Percentiles rank a stretch among this genome's conserved stretches.
phyloP scores from a whole-genome alignment of 2,113 vertebrate species.

The Gallinago media region DNA sequence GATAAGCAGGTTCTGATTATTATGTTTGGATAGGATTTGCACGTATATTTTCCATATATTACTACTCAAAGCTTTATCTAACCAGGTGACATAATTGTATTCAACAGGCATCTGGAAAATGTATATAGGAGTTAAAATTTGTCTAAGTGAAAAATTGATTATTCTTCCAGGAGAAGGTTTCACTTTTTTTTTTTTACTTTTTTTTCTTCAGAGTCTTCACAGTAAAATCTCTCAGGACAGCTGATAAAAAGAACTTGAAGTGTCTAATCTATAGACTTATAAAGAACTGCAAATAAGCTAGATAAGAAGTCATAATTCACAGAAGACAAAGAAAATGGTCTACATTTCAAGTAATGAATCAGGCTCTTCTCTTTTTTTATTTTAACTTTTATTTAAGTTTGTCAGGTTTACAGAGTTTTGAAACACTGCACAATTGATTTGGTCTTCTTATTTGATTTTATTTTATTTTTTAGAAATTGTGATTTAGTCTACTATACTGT shows the following conservation, averaged over 20 bases:
- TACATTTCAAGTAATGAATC: not conserved
- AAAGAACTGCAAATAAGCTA: constrained; percentile 29
- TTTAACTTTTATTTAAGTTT: not conserved
- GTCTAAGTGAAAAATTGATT: constrained; percentile 1
- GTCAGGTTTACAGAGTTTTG: not conserved
- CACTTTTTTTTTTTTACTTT: not conserved
- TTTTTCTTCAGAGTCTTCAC: not conserved
- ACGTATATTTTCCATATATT: not conserved
- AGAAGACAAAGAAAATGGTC: not conserved
- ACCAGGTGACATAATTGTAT: not conserved
- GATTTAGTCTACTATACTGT: not conserved
- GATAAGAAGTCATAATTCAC: not conserved
- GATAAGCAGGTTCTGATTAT: not conserved
- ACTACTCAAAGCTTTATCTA: not conserved
- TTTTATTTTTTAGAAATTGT: not conserved
- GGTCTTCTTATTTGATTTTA: not conserved
- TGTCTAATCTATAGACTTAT: constrained; percentile 1
- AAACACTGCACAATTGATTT: not conserved
- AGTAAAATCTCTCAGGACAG: constrained; percentile 27
- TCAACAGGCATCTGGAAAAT: not conserved
- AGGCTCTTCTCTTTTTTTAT: not conserved
- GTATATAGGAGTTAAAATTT: not conserved
- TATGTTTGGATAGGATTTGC: not conserved
- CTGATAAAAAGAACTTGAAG: constrained; percentile 19
- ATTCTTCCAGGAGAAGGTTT: not conserved